Evolutionary conservation across 2,797 vertebrate genomes (phyloP).

Genomic region (Molossus alvarezi): DNA sequence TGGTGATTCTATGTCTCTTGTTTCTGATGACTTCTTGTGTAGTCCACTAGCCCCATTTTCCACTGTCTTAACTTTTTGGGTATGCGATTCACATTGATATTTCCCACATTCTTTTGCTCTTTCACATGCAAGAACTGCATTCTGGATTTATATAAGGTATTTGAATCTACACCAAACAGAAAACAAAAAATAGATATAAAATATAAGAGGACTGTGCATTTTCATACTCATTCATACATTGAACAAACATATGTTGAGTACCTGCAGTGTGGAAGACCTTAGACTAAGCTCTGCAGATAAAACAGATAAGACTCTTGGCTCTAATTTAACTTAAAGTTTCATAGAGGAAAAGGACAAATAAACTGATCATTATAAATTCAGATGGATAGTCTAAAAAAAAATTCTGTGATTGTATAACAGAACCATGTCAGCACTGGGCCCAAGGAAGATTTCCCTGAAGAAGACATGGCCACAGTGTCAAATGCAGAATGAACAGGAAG

Average conservation of each 20-base stretch:
- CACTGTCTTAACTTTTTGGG: conserved; percentile 92
- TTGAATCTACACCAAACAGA: conserved; percentile 91
- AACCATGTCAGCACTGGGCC: not conserved
- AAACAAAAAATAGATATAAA: too few relatives aligned
- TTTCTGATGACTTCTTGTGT: conserved; percentile 91
- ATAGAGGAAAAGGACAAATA: not conserved
- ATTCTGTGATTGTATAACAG: not conserved
- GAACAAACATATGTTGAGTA: not conserved
- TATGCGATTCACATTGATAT: conserved; percentile 90
- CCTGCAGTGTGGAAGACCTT: not conserved
- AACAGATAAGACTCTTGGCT: not conserved
- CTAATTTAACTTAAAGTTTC: not conserved
- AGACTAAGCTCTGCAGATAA: not conserved
- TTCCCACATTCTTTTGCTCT: conserved; percentile 93
- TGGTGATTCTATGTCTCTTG: conserved; percentile 92
- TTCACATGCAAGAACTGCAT: conserved; percentile 95
- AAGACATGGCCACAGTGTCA: not conserved
- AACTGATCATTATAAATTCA: not conserved
- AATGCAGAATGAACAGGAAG: not conserved
- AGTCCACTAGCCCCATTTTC: conserved; percentile 91
- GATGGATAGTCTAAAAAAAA: not conserved
- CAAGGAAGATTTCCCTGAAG: not conserved
- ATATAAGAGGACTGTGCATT: not conserved
- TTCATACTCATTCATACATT: not conserved
- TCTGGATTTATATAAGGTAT: conserved; percentile 94